Conservation (phyloP, 2,797 vertebrate species). For the Sebastes glaucus region DNA sequence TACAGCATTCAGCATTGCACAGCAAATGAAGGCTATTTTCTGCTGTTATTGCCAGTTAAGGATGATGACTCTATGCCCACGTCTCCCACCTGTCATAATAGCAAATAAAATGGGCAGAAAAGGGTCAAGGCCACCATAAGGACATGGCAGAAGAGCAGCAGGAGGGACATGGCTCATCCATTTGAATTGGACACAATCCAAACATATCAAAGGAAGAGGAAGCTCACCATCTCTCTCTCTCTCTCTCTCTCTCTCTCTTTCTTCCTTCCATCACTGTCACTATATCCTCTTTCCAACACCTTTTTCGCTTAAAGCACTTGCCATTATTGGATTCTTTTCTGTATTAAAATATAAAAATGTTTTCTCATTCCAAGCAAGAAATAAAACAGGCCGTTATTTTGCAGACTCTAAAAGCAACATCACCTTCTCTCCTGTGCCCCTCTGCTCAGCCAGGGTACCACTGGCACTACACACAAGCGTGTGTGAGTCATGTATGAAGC, state of each 20-base stretch:
- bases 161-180: conserved; percentile 8
- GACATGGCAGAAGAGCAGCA: conserved; percentile 22
- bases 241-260: background rate
- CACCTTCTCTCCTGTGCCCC: conserved; percentile 12
- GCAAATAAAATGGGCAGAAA: conserved; percentile 22
- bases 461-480: conserved; percentile 48
- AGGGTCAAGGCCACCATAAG: conserved; percentile 23
- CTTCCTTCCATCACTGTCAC: background rate
- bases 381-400: conserved; percentile 6
- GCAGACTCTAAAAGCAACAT: background rate
- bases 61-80: conserved; percentile 1
- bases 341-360: background rate
- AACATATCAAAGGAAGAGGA: conserved; percentile 24
- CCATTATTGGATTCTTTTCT: background rate
- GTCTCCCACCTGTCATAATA: conserved; percentile 21
- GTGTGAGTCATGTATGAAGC: conserved; percentile 65
- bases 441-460: conserved; percentile 47
- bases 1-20: background rate
- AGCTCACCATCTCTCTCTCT: background rate
- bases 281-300: background rate
- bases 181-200: conserved; percentile 24
- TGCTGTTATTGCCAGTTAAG: background rate
- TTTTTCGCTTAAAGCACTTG: background rate
- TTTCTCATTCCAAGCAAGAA: background rate
- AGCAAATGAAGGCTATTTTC: background rate